Evolutionary conservation across 2,888 invertebrate genomes (phyloP).

Genomic region (Aquatica leii): DNA sequence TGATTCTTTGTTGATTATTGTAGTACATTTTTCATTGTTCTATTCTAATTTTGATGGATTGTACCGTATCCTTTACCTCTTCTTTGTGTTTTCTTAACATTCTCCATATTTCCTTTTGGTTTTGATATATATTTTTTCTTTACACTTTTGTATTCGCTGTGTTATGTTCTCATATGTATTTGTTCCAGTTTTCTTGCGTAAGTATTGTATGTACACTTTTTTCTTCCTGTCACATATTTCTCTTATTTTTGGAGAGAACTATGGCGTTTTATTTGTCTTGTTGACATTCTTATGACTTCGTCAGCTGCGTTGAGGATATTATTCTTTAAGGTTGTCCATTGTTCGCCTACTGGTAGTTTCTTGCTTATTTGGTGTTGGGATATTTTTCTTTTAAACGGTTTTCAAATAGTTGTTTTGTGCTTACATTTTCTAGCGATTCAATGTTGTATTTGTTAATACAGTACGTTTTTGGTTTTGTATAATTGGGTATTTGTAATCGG

Average conservation of each 20-base stretch:
- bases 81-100: neutral
- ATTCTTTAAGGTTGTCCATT: neutral
- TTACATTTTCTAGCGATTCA: conserved; percentile 1
- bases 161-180: neutral
- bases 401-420: conserved; percentile 4
- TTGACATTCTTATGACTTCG: neutral
- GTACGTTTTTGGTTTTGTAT: neutral
- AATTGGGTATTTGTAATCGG: neutral
- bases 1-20: neutral
- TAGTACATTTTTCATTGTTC: neutral
- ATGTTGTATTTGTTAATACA: neutral
- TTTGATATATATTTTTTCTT: neutral
- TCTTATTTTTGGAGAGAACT: neutral
- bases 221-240: neutral
- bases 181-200: conserved; percentile 3
- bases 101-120: neutral
- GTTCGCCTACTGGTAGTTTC: neutral
- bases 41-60: neutral
- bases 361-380: neutral
- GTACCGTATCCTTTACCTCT: conserved; percentile 1
- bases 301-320: neutral
- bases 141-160: conserved; percentile 1
- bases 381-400: neutral
- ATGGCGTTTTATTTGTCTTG: conserved; percentile 1
- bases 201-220: too few relatives aligned